Conservation (phyloP, 2,797 vertebrate species). For the Muscicapa striata region DNA sequence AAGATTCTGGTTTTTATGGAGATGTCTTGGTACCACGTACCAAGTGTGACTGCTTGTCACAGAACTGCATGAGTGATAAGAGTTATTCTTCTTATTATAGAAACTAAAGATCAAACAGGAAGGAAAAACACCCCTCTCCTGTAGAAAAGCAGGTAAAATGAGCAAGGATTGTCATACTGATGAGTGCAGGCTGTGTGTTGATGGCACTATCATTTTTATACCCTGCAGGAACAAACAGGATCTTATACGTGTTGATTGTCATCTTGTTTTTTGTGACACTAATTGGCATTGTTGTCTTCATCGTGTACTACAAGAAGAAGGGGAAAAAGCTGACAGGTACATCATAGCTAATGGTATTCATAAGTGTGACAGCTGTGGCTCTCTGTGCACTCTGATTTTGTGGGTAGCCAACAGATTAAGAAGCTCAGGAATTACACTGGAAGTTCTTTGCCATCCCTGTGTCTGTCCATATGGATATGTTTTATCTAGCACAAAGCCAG, state of each 20-base stretch:
- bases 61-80: background rate
- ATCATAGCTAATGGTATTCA: background rate
- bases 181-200: background rate
- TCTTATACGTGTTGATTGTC: conserved; percentile 69
- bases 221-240: conserved; percentile 64
- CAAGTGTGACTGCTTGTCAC: background rate
- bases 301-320: conserved; percentile 74
- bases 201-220: background rate
- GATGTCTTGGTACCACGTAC: background rate
- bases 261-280: conserved; percentile 71
- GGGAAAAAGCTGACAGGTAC: conserved; percentile 79
- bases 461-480: background rate
- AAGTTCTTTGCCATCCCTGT: background rate
- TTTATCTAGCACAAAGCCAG: background rate
- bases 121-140: background rate
- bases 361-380: background rate
- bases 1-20: background rate
- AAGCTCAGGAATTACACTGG: background rate
- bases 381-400: background rate
- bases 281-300: conserved; percentile 55
- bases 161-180: background rate
- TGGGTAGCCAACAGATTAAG: background rate
- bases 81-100: background rate
- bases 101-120: background rate
- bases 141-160: background rate